A percentile compares a stretch with the other conserved stretches of the same genome.
phyloP scores from a whole-genome alignment of 2,888 invertebrate genomes.

The Tetragnatha montana region DNA sequence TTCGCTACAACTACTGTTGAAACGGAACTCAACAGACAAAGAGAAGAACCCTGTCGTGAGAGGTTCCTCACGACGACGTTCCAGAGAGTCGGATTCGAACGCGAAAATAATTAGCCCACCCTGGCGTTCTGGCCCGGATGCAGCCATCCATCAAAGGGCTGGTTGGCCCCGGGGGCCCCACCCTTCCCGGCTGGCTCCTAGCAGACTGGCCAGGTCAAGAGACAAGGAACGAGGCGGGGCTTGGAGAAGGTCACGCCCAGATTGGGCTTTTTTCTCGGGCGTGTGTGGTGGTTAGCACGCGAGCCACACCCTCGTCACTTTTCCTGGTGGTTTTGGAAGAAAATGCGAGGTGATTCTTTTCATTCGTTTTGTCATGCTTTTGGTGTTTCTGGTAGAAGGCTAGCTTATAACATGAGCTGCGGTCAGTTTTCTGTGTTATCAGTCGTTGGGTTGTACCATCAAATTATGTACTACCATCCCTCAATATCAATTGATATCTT shows the following conservation, averaged over 20 bases:
- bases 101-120: conserved; percentile 52
- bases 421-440: too few relatives aligned
- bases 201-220: conserved; percentile 64
- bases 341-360: too few relatives aligned
- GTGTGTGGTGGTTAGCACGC: conserved; percentile 61
- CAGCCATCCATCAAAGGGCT: conserved; percentile 56
- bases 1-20: not conserved
- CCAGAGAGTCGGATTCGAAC: not conserved
- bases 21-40: not conserved
- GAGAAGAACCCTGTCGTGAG: not conserved
- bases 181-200: conserved; percentile 61
- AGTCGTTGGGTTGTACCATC: too few relatives aligned
- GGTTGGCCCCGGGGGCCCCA: conserved; percentile 47
- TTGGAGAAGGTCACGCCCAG: conserved; percentile 29
- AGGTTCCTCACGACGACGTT: not conserved
- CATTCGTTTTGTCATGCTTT: too few relatives aligned
- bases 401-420: too few relatives aligned
- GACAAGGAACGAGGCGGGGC: conserved; percentile 59
- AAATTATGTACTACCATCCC: too few relatives aligned
- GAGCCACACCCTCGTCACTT: conserved; percentile 47
- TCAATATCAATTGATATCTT: too few relatives aligned
- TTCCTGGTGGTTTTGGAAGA: too few relatives aligned
- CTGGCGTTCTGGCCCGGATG: conserved; percentile 41
- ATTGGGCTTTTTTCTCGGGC: not conserved
- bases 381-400: too few relatives aligned